A percentile compares a stretch with the other conserved stretches of the same genome.
Conservation (phyloP, 2,888 invertebrate genomes). For the Gryllus longicercus region DNA sequence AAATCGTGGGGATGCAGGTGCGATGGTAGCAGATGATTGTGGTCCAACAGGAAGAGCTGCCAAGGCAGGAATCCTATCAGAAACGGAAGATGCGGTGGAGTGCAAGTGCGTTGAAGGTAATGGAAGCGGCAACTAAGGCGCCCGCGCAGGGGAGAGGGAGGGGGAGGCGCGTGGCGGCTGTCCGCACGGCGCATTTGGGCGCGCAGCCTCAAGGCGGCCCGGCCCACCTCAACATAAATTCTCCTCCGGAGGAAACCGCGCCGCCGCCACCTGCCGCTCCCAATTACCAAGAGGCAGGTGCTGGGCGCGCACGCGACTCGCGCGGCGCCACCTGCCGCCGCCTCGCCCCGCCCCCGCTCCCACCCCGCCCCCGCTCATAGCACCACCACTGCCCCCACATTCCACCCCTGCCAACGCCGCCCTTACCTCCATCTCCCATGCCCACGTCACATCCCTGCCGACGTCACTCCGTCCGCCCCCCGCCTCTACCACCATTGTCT, state of each 20-base stretch:
- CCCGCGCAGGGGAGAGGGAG: too few species aligned
- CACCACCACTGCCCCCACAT: background rate
- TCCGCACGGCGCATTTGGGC: too few species aligned
- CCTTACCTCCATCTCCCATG: background rate
- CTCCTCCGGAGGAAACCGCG: background rate
- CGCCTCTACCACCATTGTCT: too few species aligned
- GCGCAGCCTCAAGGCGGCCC: background rate
- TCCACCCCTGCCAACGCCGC: background rate
- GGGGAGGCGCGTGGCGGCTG: too few species aligned
- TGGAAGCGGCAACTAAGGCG: too few species aligned
- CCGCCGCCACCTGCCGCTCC: conserved; percentile 1
- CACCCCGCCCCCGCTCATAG: background rate
- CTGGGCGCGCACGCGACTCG: conserved; percentile 17
- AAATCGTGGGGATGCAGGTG: too few species aligned
- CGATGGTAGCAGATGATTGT: too few species aligned
- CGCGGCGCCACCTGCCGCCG: background rate
- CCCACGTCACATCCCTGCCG: background rate
- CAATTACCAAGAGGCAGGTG: background rate
- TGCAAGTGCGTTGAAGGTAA: too few species aligned
- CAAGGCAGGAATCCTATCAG: too few species aligned
- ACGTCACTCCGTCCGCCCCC: too few species aligned
- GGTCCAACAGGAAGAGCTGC: too few species aligned
- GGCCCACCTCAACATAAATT: background rate
- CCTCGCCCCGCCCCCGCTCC: background rate
- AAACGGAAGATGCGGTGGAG: too few species aligned